Conservation (phyloP, 2,113 vertebrate genomes). For the Columba livia region DNA sequence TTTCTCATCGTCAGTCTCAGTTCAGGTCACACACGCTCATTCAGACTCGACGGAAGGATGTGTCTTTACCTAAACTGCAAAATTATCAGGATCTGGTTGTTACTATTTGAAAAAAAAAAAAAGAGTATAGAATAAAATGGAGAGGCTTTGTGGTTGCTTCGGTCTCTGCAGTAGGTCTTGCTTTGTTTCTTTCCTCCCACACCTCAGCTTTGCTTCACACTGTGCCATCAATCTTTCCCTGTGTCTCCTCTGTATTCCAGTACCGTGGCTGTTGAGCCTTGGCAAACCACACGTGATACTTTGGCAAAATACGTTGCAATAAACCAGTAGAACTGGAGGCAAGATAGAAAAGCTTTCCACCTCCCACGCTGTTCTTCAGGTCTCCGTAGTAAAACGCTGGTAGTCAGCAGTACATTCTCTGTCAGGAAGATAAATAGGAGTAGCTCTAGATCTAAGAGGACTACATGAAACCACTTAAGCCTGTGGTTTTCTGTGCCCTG, state of each 20-base stretch:
- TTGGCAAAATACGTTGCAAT: neutral
- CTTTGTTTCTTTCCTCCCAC: neutral
- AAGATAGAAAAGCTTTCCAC: neutral
- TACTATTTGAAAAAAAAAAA: neutral
- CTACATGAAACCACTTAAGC: neutral
- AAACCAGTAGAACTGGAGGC: neutral
- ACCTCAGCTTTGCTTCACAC: neutral
- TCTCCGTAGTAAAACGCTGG: accelerated
- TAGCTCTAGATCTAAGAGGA: neutral
- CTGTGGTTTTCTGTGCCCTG: neutral
- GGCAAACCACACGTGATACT: neutral
- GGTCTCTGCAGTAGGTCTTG: neutral
- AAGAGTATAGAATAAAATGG: neutral
- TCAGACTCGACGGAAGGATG: neutral
- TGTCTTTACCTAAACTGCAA: neutral
- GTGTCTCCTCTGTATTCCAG: neutral
- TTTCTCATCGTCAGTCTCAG: neutral
- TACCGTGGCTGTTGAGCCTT: neutral
- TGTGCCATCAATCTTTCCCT: neutral
- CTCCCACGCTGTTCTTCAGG: neutral
- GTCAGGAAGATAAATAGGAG: neutral
- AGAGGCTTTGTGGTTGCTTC: neutral
- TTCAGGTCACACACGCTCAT: neutral
- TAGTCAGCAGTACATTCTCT: neutral
- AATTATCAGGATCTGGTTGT: neutral